Evolutionary conservation across 1,140 invertebrate genomes (phyloP).

Genomic region (Drosophila subpulchrella): DNA sequence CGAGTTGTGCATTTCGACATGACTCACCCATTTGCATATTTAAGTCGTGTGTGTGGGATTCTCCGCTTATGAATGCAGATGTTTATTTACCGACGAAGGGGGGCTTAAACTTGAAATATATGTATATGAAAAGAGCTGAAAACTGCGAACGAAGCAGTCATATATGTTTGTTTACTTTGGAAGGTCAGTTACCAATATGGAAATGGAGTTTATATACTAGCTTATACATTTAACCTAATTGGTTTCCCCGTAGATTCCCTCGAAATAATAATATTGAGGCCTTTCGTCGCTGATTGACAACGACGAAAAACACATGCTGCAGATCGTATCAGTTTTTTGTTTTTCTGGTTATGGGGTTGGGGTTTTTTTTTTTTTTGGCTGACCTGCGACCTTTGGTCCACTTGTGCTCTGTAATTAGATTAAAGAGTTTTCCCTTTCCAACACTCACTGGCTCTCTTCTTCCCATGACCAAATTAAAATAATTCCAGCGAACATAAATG

Average conservation of each 20-base stretch:
- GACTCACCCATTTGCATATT: slow-evolving; percentile 63
- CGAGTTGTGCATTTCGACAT: slow-evolving; percentile 42
- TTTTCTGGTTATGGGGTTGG: no score
- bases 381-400: slow-evolving; percentile 43
- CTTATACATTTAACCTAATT: no score
- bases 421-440: slow-evolving; percentile 20
- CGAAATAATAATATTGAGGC: no score
- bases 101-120: slow-evolving; percentile 21
- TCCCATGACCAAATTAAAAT: slow-evolving; percentile 60
- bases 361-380: slow-evolving; percentile 7
- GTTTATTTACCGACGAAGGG: background rate
- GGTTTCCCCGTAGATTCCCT: no score
- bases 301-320: background rate
- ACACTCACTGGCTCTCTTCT: background rate
- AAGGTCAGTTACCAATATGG: slow-evolving; percentile 8
- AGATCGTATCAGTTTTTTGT: background rate
- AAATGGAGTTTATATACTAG: background rate
- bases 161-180: background rate
- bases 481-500: slow-evolving; percentile 76
- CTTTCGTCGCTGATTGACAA: no score
- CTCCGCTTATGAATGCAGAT: slow-evolving; percentile 30
- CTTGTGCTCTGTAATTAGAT: slow-evolving; percentile 38
- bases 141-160: background rate
- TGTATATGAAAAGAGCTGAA: slow-evolving; percentile 1
- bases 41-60: slow-evolving; percentile 9